Evolutionary conservation across 2,888 invertebrate genomes (phyloP), one percentile per base, ranked within the genome.

Genomic region (Steinernema scapterisci): DNA sequence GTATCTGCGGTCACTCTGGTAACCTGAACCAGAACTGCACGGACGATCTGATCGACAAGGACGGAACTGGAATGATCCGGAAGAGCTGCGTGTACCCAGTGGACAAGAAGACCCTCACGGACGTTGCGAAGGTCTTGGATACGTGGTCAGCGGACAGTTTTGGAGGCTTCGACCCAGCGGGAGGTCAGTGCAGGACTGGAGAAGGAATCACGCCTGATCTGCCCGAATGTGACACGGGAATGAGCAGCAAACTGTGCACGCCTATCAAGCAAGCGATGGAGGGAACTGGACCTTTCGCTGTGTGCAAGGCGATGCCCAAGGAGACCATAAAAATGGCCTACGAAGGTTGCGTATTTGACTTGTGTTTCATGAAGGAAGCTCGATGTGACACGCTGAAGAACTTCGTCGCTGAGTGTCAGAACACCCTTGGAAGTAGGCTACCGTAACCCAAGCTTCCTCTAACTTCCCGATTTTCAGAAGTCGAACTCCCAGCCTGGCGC

Each of bases 11-110:
- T 5, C 54, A 54, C 54, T 9, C 54, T 11, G 54, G 54, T 5
- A 54, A 54, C 54, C 54, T 54, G 19, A 54, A 54, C 25, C 7
- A 54, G 54, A 25, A 54, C 54, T 54, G 54, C 54, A 54, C 23
- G 21, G 54, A 54, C 25, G 54, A 54, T 21, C 54, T 54, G 5
- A 25, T 54, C 54, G 21, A 19, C 23, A 54, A 23, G 23, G 25
- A 25, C 54, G 54, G 54, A 19, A 16, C 11, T 23, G 54, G 21
- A 2, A 5, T 23, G 23, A 54, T 54, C 23, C 1, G 21, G 25
- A 54, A 54, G 25, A 23, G 19, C 19, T 54, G 54, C 54, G 5
- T 19, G 1, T 54, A 54, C 13, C 23, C 54, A 11, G 54, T 54
- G 21, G 54, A 54, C 23, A 54, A 54, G 54, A 54, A 19, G 23